A percentile compares a stretch with the other conserved stretches of the same genome.
These are phyloP conservation scores for Aphidius colemani DNA, from an alignment of 2,888 invertebrate genomes.

Conservation along the genomic window DNA sequence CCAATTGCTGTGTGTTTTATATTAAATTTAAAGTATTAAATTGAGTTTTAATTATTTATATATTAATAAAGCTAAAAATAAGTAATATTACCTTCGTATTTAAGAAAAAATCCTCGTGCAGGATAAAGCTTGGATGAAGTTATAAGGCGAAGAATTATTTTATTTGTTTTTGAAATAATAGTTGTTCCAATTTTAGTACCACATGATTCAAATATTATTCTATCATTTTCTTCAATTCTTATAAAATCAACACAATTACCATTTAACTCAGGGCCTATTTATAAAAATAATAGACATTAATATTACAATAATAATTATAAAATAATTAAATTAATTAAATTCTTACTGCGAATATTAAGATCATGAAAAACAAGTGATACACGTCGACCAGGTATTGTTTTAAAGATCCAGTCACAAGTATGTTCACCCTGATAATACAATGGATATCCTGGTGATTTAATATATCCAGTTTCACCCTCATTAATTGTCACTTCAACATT, in stretches of 20 bases:
- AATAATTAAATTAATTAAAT: slow-evolving; percentile 1
- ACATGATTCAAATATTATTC: slow-evolving; percentile 53
- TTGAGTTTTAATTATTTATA: too few relatives aligned
- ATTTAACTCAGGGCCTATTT: slow-evolving; percentile 47
- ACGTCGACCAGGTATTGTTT: slow-evolving; percentile 67
- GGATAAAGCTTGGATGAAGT: slow-evolving; percentile 48
- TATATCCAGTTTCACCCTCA: slow-evolving; percentile 51
- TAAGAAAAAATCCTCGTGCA: slow-evolving; percentile 53
- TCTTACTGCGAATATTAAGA: slow-evolving; percentile 72
- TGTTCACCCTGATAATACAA: slow-evolving; percentile 72
- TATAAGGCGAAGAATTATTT: slow-evolving; percentile 53
- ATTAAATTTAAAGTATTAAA: neutral
- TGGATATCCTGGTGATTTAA: slow-evolving; percentile 72
- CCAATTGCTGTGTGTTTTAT: slow-evolving; percentile 66
- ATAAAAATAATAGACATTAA: neutral
- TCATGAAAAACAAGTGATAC: slow-evolving; percentile 72
- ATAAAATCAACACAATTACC: slow-evolving; percentile 55
- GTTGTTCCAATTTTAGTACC: slow-evolving; percentile 51
- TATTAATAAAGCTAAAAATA: too few relatives aligned
- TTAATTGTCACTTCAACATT: slow-evolving; percentile 60
- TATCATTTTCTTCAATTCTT: slow-evolving; percentile 51
- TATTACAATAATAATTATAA: neutral
- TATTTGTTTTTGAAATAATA: slow-evolving; percentile 50
- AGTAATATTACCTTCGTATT: slow-evolving; percentile 51
- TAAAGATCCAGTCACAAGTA: slow-evolving; percentile 72